Evolutionary conservation across 2,888 invertebrate species (phyloP), one percentile per base, ranked within the genome.

Genomic region (Drosophila atroscutellata): DNA sequence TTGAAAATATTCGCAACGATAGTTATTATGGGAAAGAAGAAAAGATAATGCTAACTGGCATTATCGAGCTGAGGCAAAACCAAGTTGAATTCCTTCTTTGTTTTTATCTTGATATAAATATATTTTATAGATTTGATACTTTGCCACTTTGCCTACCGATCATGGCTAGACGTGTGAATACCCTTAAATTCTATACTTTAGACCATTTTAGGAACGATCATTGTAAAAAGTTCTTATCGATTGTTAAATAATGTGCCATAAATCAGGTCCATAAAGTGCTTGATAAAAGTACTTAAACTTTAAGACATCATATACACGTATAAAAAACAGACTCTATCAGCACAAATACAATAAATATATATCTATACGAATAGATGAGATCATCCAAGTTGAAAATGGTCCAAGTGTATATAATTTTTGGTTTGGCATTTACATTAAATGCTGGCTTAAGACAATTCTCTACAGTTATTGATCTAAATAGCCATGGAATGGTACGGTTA

Each of bases 401-500:
- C 11, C 13, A 52, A 36, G 32, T 28, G 20, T 13, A 56, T 20
- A 24, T 5, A 47, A 55, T 71, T 64, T 66, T 79, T 81, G 74
- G 61, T 73, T 85, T 85, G 88, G 79, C 81, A 85, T 85, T 85
- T 83, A 74, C 84, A 87, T 85, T 87, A 81, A 76, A 74, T 61
- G 84, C 83, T 83, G 76, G 77, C 66, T 70, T 65, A 66, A 61
- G 37, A 55, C 68, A 57, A 87, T 81, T 85, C 37, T 66, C 60
- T 68, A 77, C 78, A 68, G 78, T 60, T 69, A 51, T 79, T 72
- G 78, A 77, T 74, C 52, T 49, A 67, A 74, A 81, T 66, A 50
- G 60, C 28, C 58, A 76, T 50, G 32, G 58, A 49, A 39, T 39
- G 55, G 62, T 70, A 69, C 57, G 62, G 64, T 66, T 60, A 51